Conservation (phyloP, 2,888 invertebrate species). For the Macrophya alboannulata region DNA sequence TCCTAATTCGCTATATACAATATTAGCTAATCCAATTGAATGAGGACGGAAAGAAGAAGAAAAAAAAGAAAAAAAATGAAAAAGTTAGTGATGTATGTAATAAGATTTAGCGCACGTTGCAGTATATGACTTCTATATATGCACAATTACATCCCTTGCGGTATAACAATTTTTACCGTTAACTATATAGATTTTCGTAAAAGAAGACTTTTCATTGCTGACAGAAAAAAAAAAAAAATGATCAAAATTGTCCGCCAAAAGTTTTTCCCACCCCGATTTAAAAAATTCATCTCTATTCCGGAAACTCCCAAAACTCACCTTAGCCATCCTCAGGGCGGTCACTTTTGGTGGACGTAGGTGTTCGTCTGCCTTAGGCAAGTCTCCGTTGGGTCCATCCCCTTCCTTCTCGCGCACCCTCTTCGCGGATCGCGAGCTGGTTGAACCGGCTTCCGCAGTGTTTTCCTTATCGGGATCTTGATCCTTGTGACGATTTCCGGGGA, state of each 20-base stretch:
- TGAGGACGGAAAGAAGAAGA: too few relatives aligned
- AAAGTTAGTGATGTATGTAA: too few relatives aligned
- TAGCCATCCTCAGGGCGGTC: conserved; percentile 47
- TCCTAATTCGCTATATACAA: not conserved
- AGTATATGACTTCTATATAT: too few relatives aligned
- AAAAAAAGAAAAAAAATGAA: not conserved
- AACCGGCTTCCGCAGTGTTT: conserved; percentile 18
- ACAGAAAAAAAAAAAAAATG: conserved; percentile 3
- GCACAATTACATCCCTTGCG: too few relatives aligned
- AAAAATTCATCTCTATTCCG: not conserved
- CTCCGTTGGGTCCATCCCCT: conserved; percentile 42
- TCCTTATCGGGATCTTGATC: conserved; percentile 46
- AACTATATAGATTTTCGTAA: too few relatives aligned
- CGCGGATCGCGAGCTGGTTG: not conserved
- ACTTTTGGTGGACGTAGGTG: conserved; percentile 38
- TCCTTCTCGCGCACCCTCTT: conserved; percentile 47
- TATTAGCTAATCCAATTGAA: conserved; percentile 32
- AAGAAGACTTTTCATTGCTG: not conserved
- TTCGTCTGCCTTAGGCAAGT: conserved; percentile 20
- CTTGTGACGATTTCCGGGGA: not conserved
- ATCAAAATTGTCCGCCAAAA: not conserved
- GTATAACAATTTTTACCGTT: too few relatives aligned
- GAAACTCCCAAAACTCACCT: conserved; percentile 27
- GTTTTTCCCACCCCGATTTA: not conserved
- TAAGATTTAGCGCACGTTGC: too few relatives aligned